Conservation (phyloP, 2,888 invertebrate species). For the Neoitamus cyanurus region DNA sequence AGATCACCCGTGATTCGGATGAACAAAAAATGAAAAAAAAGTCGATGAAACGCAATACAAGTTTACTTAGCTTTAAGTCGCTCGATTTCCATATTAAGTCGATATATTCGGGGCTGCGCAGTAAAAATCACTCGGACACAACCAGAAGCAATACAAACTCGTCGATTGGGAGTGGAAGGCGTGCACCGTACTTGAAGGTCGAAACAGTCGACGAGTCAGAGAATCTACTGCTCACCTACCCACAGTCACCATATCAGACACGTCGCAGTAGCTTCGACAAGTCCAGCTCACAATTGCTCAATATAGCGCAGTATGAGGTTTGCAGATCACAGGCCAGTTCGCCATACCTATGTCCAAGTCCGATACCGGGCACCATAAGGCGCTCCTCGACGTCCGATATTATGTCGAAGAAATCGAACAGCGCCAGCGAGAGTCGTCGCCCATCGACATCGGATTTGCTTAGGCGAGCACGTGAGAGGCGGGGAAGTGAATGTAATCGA, state of each 20-base stretch:
- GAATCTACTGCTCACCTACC: conserved; percentile 61
- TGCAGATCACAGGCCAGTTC: conserved; percentile 60
- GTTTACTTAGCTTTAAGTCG: conserved; percentile 64
- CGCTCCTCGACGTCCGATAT: conserved; percentile 67
- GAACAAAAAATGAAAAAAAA: conserved; percentile 45
- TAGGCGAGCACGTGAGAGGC: conserved; percentile 63
- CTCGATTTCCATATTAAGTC: conserved; percentile 66
- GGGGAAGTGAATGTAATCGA: conserved; percentile 61
- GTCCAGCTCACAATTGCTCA: conserved; percentile 59
- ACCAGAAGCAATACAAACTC: conserved; percentile 7
- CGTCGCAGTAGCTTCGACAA: conserved; percentile 60
- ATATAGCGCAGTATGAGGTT: conserved; percentile 57
- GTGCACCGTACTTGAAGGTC: conserved; percentile 62
- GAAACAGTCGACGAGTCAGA: conserved; percentile 63
- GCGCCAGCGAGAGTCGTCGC: conserved; percentile 58
- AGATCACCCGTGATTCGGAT: background rate
- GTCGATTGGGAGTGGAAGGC: conserved; percentile 55
- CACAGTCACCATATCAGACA: conserved; percentile 61
- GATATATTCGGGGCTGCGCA: conserved; percentile 62
- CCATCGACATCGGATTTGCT: conserved; percentile 65
- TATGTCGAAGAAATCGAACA: conserved; percentile 54
- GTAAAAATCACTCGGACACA: conserved; percentile 53
- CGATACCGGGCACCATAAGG: conserved; percentile 58
- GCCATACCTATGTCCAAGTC: conserved; percentile 63
- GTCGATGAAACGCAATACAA: conserved; percentile 55